Conservation (phyloP, 2,797 vertebrate genomes). For the Ficedula albicollis region DNA sequence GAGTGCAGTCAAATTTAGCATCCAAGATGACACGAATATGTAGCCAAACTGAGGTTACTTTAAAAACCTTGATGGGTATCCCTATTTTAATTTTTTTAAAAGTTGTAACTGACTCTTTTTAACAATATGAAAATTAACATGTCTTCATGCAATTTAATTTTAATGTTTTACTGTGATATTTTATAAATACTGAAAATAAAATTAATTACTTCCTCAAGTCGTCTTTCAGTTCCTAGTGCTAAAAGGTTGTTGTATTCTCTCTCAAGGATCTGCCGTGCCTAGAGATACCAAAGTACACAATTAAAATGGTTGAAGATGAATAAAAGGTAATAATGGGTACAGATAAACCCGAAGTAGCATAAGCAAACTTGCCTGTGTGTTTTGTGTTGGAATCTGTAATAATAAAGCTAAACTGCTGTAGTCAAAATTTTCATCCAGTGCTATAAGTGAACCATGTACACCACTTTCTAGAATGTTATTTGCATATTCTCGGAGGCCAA, state of each 20-base stretch:
- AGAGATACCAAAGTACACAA: slow-evolving; percentile 67
- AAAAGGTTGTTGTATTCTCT: slow-evolving; percentile 98
- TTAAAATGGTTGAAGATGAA: slow-evolving; percentile 23
- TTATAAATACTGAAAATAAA: slow-evolving; percentile 53
- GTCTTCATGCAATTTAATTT: background rate
- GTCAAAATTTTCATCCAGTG: slow-evolving; percentile 96
- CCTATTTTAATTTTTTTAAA: background rate
- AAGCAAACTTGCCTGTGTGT: slow-evolving; percentile 87
- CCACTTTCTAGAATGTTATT: slow-evolving; percentile 96
- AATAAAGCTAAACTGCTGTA: slow-evolving; percentile 96
- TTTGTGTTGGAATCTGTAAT: slow-evolving; percentile 97
- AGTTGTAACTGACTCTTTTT: background rate
- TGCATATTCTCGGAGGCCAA: slow-evolving; percentile 95
- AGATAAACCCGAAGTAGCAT: background rate
- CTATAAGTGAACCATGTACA: slow-evolving; percentile 95
- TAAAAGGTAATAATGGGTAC: background rate
- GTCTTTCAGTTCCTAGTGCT: slow-evolving; percentile 96
- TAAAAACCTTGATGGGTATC: background rate
- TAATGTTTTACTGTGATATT: background rate
- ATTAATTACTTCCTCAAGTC: slow-evolving; percentile 93
- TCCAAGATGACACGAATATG: background rate
- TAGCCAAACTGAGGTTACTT: background rate
- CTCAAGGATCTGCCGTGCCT: slow-evolving; percentile 99
- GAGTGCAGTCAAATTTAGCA: background rate
- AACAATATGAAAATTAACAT: background rate